These are phyloP conservation scores for Phthorimaea operculella DNA, from an alignment of 1,140 invertebrate genomes.

Conservation along the genomic window DNA sequence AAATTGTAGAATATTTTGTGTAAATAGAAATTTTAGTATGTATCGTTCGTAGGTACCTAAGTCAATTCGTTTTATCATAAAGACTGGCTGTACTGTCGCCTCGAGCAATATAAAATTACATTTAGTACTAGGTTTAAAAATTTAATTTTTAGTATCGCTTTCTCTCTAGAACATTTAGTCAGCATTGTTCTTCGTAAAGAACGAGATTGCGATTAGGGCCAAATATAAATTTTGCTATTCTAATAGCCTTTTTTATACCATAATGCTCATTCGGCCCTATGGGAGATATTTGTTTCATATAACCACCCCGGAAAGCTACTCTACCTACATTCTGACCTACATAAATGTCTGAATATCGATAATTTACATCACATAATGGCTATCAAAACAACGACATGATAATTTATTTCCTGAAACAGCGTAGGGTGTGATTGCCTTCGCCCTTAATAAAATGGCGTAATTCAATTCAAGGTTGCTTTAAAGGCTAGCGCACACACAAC, in stretches of 20 bases:
- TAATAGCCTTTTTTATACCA: no score
- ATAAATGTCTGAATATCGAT: neutral
- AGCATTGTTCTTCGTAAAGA: no score
- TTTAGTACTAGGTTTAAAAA: no score
- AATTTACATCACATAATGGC: neutral
- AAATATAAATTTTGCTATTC: no score
- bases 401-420: neutral
- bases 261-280: neutral
- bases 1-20: slow-evolving; percentile 13
- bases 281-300: neutral
- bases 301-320: neutral
- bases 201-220: no score
- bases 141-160: slow-evolving; percentile 9
- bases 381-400: neutral
- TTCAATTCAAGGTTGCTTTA: no score
- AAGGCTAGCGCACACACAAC: no score
- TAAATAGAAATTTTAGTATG: slow-evolving; percentile 17
- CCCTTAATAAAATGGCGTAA: no score
- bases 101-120: slow-evolving; percentile 11
- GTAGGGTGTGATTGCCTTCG: no score
- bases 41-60: slow-evolving; percentile 9
- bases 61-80: slow-evolving; percentile 11
- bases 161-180: neutral
- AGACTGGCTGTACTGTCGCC: slow-evolving; percentile 12
- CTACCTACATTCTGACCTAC: neutral